Evolutionary conservation across 2,888 invertebrate species (phyloP), one percentile per base, ranked within the genome.

Genomic region (Anorthoa munda): DNA sequence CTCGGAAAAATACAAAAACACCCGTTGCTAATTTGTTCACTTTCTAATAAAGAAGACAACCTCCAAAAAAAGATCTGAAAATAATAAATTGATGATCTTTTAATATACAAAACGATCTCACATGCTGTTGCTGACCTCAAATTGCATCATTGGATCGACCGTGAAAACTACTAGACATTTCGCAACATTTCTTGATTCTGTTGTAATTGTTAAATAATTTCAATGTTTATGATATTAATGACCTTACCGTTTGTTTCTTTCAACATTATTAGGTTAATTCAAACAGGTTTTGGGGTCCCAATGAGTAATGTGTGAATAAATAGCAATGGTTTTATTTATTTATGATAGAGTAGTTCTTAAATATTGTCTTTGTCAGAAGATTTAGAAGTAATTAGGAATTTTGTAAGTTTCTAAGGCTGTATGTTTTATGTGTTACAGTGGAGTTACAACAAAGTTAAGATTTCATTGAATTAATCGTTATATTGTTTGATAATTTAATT

Each of bases 141-240:
- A 79, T 81, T 70, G 23, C 59, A 48, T 77, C 59, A 77, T 56
- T 77, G 13, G 51, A 9, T n/a, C 46, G 78, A 46, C 81, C 82
- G 65, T 74, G 77, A 77, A 72, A 59, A 71, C 65, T 21, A 55
- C 55, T 61, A 3, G 23, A 18, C 12, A 74, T 68, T 77, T 77
- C 12, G 55, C 60, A 60, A 73, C 18, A 15, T 69, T 46, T 11
- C 26, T 71, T 75, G 58, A 69, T 69, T 45, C 39, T 66, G 21
- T 26, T 71, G 59, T 81, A 77, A 74, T 81, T 71, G 56, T 58
- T 53, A 71, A 74, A 82, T 82, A 69, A 73, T 71, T 73, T 59
- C 50, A 60, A 77, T 73, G 58, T 71, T 63, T 71, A 77, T 53
- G 59, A 58, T 12, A 51, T 60, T 59, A 74, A 77, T 67, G 67